Evolutionary conservation across 2,113 vertebrate genomes (phyloP).

Genomic region (Scatophagus argus): DNA sequence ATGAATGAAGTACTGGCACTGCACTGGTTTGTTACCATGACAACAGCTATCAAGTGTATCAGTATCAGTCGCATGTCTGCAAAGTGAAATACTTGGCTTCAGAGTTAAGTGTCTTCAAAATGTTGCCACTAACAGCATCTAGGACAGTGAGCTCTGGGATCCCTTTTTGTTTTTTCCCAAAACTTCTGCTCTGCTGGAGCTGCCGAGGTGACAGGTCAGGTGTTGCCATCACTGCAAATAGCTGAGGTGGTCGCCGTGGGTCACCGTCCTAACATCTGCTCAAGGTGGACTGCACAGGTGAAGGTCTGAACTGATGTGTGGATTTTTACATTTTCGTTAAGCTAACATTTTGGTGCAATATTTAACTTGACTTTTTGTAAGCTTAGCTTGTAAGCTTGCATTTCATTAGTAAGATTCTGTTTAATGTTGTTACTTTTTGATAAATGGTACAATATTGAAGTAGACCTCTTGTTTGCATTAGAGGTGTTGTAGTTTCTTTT

Average conservation of each 20-base stretch:
- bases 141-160: background rate
- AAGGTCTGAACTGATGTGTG: background rate
- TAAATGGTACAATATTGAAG: background rate
- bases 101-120: slow-evolving; percentile 20
- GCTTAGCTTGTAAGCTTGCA: too few relatives aligned
- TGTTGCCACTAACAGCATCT: slow-evolving; percentile 9
- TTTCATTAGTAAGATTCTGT: too few relatives aligned
- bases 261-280: background rate
- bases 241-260: background rate
- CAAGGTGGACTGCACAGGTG: background rate
- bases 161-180: background rate
- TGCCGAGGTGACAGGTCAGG: background rate
- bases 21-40: slow-evolving; percentile 51
- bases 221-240: background rate
- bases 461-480: background rate
- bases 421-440: background rate
- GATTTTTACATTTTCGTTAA: background rate
- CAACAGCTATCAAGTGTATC: slow-evolving; percentile 50
- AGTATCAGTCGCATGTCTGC: slow-evolving; percentile 37
- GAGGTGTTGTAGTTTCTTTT: background rate
- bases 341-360: background rate
- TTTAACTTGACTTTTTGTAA: too few relatives aligned
- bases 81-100: slow-evolving; percentile 42
- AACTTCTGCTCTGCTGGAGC: slow-evolving; percentile 5
- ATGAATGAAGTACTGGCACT: slow-evolving; percentile 46